Conservation (phyloP, 2,797 vertebrate genomes). For the Girardinus metallicus region DNA sequence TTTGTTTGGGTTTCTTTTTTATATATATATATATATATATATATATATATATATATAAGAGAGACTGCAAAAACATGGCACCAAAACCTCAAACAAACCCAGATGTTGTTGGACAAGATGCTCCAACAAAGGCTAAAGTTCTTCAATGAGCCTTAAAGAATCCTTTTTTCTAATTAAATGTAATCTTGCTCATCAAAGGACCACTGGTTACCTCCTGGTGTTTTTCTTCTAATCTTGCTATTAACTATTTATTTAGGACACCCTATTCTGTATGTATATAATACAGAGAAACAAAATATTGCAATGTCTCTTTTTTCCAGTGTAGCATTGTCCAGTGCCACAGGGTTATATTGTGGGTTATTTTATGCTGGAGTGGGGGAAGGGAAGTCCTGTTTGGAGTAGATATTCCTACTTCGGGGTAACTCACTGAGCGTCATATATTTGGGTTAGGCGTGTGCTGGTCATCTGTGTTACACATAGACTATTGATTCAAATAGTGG, state of each 20-base stretch:
- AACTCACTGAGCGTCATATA: conserved; percentile 35
- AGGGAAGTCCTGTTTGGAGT: conserved; percentile 50
- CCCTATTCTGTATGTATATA: neutral
- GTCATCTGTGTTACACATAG: conserved; percentile 49
- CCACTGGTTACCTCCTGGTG: neutral
- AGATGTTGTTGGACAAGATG: neutral
- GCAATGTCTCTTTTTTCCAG: conserved; percentile 1
- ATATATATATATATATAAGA: neutral
- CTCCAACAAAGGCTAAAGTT: neutral
- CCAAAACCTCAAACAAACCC: neutral
- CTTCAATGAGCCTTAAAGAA: neutral
- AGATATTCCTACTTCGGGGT: conserved; percentile 48
- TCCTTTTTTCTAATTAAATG: neutral
- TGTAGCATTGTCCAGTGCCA: neutral
- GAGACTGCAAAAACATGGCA: neutral
- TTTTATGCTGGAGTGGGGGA: conserved; percentile 47
- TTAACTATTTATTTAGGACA: neutral
- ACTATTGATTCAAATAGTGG: conserved; percentile 35
- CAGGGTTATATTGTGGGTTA: conserved; percentile 54
- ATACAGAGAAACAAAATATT: neutral
- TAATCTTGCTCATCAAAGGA: neutral
- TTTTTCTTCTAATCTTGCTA: neutral
- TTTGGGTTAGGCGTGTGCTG: conserved; percentile 12
- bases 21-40: neutral
- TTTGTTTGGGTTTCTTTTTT: neutral